Evolutionary conservation across 2,797 vertebrate genomes (phyloP).

Genomic region (Hypotaenidia philippensis): DNA sequence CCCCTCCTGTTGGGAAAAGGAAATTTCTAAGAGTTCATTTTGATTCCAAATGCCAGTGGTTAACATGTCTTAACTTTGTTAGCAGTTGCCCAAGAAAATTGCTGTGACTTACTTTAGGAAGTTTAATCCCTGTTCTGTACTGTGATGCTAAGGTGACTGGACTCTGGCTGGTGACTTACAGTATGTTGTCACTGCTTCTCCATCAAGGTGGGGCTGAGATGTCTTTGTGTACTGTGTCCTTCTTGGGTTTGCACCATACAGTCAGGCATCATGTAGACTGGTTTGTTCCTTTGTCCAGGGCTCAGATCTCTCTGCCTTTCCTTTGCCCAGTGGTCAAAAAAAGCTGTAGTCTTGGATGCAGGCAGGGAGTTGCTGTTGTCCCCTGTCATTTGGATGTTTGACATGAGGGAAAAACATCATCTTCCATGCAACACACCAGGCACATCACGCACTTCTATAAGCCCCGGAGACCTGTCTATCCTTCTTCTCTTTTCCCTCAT

Average conservation of each 20-base stretch:
- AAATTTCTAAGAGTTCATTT: background rate
- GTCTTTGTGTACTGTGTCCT: background rate
- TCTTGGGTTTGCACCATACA: background rate
- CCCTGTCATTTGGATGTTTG: background rate
- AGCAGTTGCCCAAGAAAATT: background rate
- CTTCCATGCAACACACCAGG: background rate
- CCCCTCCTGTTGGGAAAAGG: background rate
- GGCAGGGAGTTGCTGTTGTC: background rate
- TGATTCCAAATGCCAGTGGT: background rate
- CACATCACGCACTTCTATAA: background rate
- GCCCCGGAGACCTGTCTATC: rapidly evolving
- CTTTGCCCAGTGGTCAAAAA: background rate
- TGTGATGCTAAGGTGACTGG: background rate
- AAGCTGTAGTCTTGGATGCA: background rate
- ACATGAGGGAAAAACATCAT: background rate
- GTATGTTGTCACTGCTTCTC: background rate
- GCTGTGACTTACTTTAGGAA: background rate
- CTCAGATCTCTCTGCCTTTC: background rate
- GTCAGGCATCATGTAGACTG: background rate
- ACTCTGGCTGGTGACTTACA: background rate
- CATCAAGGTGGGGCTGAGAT: background rate
- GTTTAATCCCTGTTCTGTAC: background rate
- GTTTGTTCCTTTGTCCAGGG: background rate
- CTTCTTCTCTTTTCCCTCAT: background rate
- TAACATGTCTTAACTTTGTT: background rate